Evolutionary conservation across 2,797 vertebrate species (phyloP).

Genomic region (Aeoliscus strigatus): DNA sequence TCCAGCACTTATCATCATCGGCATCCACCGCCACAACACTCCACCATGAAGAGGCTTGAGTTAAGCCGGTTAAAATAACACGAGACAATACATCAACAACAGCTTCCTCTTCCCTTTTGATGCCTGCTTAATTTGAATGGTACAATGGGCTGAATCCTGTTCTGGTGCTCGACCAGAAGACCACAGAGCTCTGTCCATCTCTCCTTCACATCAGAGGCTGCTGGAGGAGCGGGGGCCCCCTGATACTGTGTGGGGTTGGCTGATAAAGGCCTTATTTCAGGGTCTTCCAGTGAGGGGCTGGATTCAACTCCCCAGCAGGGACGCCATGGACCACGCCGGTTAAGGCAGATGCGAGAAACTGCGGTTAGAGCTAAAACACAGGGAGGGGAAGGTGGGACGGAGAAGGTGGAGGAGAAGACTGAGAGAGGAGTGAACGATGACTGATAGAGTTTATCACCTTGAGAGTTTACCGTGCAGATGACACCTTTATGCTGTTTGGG

Average conservation of each 20-base stretch:
- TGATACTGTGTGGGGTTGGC: constrained; percentile 79
- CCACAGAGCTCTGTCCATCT: constrained; percentile 78
- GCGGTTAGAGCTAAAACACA: constrained; percentile 56
- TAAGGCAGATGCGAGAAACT: constrained; percentile 66
- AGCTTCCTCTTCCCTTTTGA: constrained; percentile 77
- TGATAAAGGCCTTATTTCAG: constrained; percentile 82
- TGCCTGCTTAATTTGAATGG: constrained; percentile 79
- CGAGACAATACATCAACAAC: constrained; percentile 74
- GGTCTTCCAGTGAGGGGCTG: constrained; percentile 75
- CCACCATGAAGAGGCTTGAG: constrained; percentile 77
- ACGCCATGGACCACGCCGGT: constrained; percentile 56
- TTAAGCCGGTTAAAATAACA: constrained; percentile 81
- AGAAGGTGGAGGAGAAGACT: constrained; percentile 51
- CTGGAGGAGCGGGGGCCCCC: constrained; percentile 71
- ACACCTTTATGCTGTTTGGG: constrained; percentile 67
- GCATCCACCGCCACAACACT: constrained; percentile 75
- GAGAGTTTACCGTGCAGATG: constrained; percentile 64
- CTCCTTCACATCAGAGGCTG: constrained; percentile 78
- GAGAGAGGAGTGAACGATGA: constrained; percentile 50
- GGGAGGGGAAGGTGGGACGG: constrained; percentile 41
- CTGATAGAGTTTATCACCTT: constrained; percentile 59
- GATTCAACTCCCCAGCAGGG: constrained; percentile 73
- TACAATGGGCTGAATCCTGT: constrained; percentile 78
- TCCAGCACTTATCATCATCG: constrained; percentile 79
- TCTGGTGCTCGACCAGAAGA: constrained; percentile 78